A percentile compares a stretch with the other conserved stretches of the same genome.
Conservation (phyloP, 2,888 invertebrate species). For the Mylabris sibirica region DNA sequence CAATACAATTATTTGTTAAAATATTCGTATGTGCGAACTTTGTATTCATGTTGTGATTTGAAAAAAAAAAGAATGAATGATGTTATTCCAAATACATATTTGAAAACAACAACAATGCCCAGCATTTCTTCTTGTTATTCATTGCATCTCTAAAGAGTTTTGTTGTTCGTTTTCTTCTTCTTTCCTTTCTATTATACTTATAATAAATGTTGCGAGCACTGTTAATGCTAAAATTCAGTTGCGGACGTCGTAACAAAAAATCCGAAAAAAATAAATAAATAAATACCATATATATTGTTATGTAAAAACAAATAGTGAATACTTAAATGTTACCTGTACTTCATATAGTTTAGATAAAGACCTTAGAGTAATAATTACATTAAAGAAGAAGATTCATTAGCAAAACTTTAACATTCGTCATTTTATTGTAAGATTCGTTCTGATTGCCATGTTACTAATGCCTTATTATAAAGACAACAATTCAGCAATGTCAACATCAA, state of each 20-base stretch:
- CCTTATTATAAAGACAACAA: conserved; percentile 10
- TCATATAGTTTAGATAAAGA: conserved; percentile 65
- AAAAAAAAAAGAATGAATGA: background rate
- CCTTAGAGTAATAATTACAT: conserved; percentile 33
- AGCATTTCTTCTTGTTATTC: conserved; percentile 38
- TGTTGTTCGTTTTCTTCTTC: conserved; percentile 51
- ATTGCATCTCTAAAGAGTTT: conserved; percentile 46
- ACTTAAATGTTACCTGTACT: conserved; percentile 63
- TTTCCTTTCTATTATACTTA: conserved; percentile 23
- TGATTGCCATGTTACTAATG: conserved; percentile 15
- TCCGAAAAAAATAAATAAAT: conserved; percentile 46
- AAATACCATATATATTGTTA: conserved; percentile 55
- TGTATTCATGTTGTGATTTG: conserved; percentile 57
- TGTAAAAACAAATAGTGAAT: conserved; percentile 53
- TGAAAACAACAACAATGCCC: conserved; percentile 9
- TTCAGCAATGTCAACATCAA: conserved; percentile 3
- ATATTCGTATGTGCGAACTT: conserved; percentile 39
- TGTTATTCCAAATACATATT: background rate
- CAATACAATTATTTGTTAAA: conserved; percentile 49
- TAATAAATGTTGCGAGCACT: conserved; percentile 52
- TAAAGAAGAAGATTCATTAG: conserved; percentile 32
- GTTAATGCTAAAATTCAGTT: conserved; percentile 55
- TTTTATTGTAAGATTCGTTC: conserved; percentile 15
- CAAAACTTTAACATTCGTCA: conserved; percentile 6
- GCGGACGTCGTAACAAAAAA: conserved; percentile 44